Base-by-base conservation (phyloP, 1,140 invertebrate species). In the Kradibia gibbosae region DNA sequence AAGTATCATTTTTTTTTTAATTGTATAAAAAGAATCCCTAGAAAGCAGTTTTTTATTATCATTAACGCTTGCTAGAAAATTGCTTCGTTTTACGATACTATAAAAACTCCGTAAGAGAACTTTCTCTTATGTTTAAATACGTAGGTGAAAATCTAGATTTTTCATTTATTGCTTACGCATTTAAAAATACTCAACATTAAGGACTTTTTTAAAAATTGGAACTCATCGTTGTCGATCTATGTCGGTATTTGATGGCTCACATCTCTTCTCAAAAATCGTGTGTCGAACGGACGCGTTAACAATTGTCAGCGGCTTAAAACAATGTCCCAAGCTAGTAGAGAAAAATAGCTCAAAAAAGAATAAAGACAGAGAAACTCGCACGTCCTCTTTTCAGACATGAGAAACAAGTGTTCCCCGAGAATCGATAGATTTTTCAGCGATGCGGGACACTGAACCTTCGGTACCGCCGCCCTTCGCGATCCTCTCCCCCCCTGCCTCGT, bases 401-500 rank as follows among this genome's bases (percentile, higher is more conserved):
- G 34, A n/a, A 55, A 74, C 20, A 22, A 48, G 4, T 25, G 74
- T n/a, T n/a, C n/a, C 25, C 17, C 28, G 75, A 17, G 75, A 31
- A 42, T 34, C 39, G 15, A 25, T 3, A 3, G 13, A 53, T 17
- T 53, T 17, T 17, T 22, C 50, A 17, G 50, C 50, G 3, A 20
- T 20, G 20, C 50, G 50, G 20, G 50, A 8, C 42, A 45, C 39
- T 20, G 36, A 57, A 48, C 74, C 74, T 62, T 48, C 57, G 74
- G 4, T 0, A 31, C 28, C 25, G 28, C 17, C 75, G 67, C 45
- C 42, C 36, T 80, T 57, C 34, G 65, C 50, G 8, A 60, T 75
- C n/a, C n/a, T n/a, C n/a, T n/a, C n/a, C n/a, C 31, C 75, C 75
- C 72, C 50, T 50, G 65, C 60, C 71, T 65, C 71, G 50, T 8